Conservation (phyloP, 30 jellyfish, hydroid and myxozoan species). For the Pseudorhiza aurosa region DNA sequence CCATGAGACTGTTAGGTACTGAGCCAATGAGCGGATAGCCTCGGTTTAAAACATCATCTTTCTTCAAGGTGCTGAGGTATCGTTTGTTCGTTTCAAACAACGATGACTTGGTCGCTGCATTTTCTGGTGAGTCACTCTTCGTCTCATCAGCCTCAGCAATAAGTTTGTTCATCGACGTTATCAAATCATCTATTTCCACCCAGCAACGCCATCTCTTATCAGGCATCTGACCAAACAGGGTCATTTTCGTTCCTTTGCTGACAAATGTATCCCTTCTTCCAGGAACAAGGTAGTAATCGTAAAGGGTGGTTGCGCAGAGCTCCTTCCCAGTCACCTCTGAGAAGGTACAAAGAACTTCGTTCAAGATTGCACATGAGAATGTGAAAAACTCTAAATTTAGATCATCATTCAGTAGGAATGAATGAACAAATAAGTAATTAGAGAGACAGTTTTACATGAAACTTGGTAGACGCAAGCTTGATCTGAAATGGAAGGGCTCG, state of each 20-base stretch:
- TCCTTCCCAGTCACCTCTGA: conserved; percentile 49
- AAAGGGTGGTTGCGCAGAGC: conserved; percentile 37
- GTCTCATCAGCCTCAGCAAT: conserved; percentile 48
- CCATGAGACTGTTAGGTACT: conserved; percentile 56
- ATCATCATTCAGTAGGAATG: too few species aligned
- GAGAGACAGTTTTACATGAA: too few species aligned
- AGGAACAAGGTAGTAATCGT: conserved; percentile 85
- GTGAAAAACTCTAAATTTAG: too few species aligned
- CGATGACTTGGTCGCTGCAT: conserved; percentile 12
- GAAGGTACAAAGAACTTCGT: too few species aligned
- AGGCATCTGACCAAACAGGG: conserved; percentile 86
- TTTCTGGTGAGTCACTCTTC: background rate
- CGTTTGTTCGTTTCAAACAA: conserved; percentile 31
- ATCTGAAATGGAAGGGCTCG: too few species aligned
- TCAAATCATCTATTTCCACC: conserved; percentile 80
- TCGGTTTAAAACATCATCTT: conserved; percentile 25
- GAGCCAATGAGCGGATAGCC: conserved; percentile 71
- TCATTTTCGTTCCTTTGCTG: conserved; percentile 81
- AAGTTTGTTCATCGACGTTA: conserved; percentile 62
- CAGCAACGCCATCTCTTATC: conserved; percentile 90
- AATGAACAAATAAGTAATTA: too few species aligned
- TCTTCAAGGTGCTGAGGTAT: background rate
- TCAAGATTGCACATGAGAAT: too few species aligned
- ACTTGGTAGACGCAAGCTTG: too few species aligned
- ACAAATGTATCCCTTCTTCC: conserved; percentile 80